Conservation (phyloP, 1,140 invertebrate genomes). For the Drosophila chauvacae region DNA sequence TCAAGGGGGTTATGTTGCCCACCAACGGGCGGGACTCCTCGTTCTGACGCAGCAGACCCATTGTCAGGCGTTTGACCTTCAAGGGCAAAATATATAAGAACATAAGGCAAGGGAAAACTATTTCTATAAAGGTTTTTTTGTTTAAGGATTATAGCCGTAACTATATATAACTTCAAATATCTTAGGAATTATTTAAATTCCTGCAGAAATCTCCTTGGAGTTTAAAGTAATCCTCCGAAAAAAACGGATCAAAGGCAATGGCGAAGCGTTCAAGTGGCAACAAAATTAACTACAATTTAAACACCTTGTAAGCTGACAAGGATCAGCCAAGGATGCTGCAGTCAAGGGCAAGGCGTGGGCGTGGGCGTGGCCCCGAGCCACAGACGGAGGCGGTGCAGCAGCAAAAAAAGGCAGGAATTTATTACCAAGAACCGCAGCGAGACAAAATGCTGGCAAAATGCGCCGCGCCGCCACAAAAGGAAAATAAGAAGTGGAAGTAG, state of each 20-base stretch:
- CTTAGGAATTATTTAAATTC: neutral
- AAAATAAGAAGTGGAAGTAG: slow-evolving; percentile 28
- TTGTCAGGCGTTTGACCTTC: slow-evolving; percentile 79
- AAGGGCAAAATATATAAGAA: neutral
- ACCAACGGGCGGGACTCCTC: slow-evolving; percentile 88
- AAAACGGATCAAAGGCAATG: slow-evolving; percentile 31
- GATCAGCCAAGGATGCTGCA: slow-evolving; percentile 47
- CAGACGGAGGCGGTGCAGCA: slow-evolving; percentile 48
- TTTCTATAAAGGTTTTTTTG: neutral
- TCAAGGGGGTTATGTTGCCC: slow-evolving; percentile 60
- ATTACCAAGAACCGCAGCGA: slow-evolving; percentile 80
- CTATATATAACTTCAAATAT: neutral
- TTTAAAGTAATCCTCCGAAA: slow-evolving; percentile 32
- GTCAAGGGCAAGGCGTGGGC: slow-evolving; percentile 26
- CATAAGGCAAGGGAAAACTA: neutral
- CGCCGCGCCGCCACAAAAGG: slow-evolving; percentile 31
- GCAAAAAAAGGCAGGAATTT: slow-evolving; percentile 63
- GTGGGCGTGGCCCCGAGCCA: slow-evolving; percentile 52
- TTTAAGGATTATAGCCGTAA: neutral
- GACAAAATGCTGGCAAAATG: slow-evolving; percentile 71
- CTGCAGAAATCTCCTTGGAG: slow-evolving; percentile 1
- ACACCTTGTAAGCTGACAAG: slow-evolving; percentile 72
- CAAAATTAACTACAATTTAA: slow-evolving; percentile 83
- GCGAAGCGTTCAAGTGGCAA: slow-evolving; percentile 71
- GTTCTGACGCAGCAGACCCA: slow-evolving; percentile 76